Evolutionary conservation across 1,140 invertebrate species (phyloP), one percentile per base, ranked within the genome.

Genomic region (Rhagoletis pomonella): DNA sequence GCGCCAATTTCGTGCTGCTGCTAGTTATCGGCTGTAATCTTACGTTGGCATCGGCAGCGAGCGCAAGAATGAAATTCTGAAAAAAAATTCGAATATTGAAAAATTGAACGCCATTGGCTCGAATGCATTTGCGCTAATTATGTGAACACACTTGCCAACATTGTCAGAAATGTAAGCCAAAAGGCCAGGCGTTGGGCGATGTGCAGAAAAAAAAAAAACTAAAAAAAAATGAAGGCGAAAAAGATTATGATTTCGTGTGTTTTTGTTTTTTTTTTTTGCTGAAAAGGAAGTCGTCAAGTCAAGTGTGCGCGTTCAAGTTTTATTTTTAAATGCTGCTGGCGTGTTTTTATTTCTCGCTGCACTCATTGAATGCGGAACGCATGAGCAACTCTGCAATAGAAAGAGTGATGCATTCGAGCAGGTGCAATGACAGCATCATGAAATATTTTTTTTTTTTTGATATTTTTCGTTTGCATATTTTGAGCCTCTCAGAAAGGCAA

Each of bases 141-240:
- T 55, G 47, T 81, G 73, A 55, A 55, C 47, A 81, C 73, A 50
- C 47, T 81, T 81, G 73, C 73, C 47, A 81, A 58, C 73, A 81
- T 81, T 50, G 73, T 81, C 73, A 81, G 47, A 77, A 50, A 77
- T 77, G 47, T 77, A 50, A 50, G 47, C 42, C 69, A 77, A 50
- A 19, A 50, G 47, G 14, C 44, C 67, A 73, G 17, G 4, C 17
- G 42, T n/a, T n/a, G n/a, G 4, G 44, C 67, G 47, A 55, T 55
- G 50, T 55, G 50, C 50, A 55, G n/a, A n/a, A 55, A 47, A 50
- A 3, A 42, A 50, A 14, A 12, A 73, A 73, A 73, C 5, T 44
- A 73, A 44, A 73, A 73, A n/a, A 29, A 67, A 9, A 17, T n/a
- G n/a, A n/a, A n/a, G n/a, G n/a, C n/a, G 12, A 55, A 55, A 55